A percentile compares a stretch with the other conserved stretches of the same genome.
These are phyloP conservation scores for Monochamus alternatus DNA, from an alignment of 2,888 invertebrate species.

Conservation along the genomic window DNA sequence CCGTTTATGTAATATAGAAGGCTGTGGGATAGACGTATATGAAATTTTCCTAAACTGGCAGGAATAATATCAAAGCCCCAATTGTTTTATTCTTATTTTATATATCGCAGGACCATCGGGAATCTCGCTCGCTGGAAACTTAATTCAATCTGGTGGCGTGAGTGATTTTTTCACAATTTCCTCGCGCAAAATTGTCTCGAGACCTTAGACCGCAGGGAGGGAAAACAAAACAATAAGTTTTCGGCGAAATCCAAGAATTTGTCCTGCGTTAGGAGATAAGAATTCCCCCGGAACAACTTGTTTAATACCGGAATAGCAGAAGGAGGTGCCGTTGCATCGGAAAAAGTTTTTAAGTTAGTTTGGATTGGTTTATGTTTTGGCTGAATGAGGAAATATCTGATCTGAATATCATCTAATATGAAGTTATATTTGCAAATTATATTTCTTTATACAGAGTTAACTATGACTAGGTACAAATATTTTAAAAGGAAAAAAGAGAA, in stretches of 20 bases:
- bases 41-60: background rate
- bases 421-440: too few species aligned
- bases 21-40: too few species aligned
- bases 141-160: conserved; percentile 11
- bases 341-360: conserved; percentile 20
- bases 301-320: conserved; percentile 6
- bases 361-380: conserved; percentile 1
- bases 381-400: background rate
- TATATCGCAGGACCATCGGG: background rate
- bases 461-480: too few species aligned
- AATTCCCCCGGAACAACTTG: conserved; percentile 5
- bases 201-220: conserved; percentile 17
- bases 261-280: conserved; percentile 12
- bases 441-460: too few species aligned
- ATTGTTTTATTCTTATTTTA: conserved; percentile 11
- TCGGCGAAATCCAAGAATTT: conserved; percentile 6
- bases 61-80: background rate
- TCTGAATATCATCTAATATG: too few species aligned
- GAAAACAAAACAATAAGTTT: conserved; percentile 26
- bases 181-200: conserved; percentile 21
- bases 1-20: too few species aligned
- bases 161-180: conserved; percentile 20
- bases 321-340: background rate
- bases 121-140: conserved; percentile 16
- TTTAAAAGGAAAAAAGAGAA: too few species aligned